A percentile compares a stretch with the other conserved stretches of the same genome.
phyloP scores from a whole-genome alignment of 2,797 vertebrate genomes.

The Pangasius mekongensis region DNA sequence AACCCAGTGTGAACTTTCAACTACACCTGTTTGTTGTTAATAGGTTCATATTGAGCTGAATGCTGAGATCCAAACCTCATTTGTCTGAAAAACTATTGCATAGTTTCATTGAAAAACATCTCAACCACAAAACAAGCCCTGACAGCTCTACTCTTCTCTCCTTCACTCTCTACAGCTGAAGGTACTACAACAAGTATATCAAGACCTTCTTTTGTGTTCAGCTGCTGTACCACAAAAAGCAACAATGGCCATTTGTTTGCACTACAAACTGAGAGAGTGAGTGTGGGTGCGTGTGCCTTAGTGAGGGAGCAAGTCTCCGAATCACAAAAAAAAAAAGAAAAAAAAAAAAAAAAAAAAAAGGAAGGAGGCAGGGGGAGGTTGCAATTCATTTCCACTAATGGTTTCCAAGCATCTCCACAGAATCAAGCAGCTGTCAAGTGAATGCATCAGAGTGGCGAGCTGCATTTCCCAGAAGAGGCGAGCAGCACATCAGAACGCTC shows the following conservation, averaged over 20 bases:
- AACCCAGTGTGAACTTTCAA: neutral
- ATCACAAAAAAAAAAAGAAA: neutral
- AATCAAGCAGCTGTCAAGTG: slow-evolving; percentile 87
- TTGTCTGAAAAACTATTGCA: slow-evolving; percentile 36
- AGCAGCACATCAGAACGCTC: slow-evolving; percentile 84
- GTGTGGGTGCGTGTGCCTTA: slow-evolving; percentile 44
- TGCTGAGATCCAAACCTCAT: slow-evolving; percentile 13
- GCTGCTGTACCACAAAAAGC: slow-evolving; percentile 68
- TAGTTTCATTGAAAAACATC: slow-evolving; percentile 46
- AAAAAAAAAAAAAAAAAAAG: neutral
- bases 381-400: slow-evolving; percentile 88
- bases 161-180: slow-evolving; percentile 40
- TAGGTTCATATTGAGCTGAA: neutral
- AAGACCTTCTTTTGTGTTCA: slow-evolving; percentile 61
- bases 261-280: slow-evolving; percentile 79
- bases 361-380: slow-evolving; percentile 67
- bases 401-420: slow-evolving; percentile 84
- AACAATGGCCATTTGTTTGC: slow-evolving; percentile 81
- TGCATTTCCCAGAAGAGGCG: slow-evolving; percentile 79
- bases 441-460: slow-evolving; percentile 81
- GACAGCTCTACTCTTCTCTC: slow-evolving; percentile 51
- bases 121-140: slow-evolving; percentile 61
- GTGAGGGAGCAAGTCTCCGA: slow-evolving; percentile 26
- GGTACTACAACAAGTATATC: slow-evolving; percentile 58
- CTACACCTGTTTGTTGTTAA: slow-evolving; percentile 19